Evolutionary conservation across 2,113 vertebrate genomes (phyloP).

Genomic region (Todiramphus saurophagus): DNA sequence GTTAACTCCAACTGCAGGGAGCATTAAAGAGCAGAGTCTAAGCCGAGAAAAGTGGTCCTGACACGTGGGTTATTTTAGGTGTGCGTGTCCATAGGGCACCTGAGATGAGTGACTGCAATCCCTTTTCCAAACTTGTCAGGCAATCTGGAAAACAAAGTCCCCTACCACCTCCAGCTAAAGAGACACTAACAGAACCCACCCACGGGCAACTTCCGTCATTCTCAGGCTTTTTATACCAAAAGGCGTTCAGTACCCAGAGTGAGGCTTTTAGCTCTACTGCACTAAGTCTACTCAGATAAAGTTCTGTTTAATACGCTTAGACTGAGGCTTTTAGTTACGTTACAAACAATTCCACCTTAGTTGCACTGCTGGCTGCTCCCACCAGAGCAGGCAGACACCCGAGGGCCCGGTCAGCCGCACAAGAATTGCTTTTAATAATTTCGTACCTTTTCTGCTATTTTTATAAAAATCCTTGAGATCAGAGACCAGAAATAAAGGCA

Average conservation of each 20-base stretch:
- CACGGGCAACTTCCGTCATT: slow-evolving; percentile 17
- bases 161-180: slow-evolving; percentile 17
- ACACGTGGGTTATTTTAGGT: background rate
- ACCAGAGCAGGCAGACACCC: too few species aligned
- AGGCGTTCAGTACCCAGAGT: slow-evolving; percentile 4
- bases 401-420: too few species aligned
- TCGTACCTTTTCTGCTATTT: background rate
- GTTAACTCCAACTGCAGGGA: background rate
- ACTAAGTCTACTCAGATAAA: background rate
- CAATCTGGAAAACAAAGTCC: slow-evolving; percentile 29
- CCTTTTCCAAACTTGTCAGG: slow-evolving; percentile 1
- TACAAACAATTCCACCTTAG: background rate
- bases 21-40: background rate
- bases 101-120: background rate
- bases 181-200: slow-evolving; percentile 12
- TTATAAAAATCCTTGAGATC: background rate
- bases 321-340: background rate
- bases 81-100: background rate
- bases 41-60: background rate
- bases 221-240: slow-evolving; percentile 30
- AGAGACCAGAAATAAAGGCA: background rate
- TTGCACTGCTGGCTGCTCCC: background rate
- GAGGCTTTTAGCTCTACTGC: slow-evolving; percentile 16
- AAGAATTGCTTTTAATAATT: too few species aligned
- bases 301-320: background rate